Evolutionary conservation across 2,113 vertebrate species (phyloP).

Genomic region (Pedetes capensis): DNA sequence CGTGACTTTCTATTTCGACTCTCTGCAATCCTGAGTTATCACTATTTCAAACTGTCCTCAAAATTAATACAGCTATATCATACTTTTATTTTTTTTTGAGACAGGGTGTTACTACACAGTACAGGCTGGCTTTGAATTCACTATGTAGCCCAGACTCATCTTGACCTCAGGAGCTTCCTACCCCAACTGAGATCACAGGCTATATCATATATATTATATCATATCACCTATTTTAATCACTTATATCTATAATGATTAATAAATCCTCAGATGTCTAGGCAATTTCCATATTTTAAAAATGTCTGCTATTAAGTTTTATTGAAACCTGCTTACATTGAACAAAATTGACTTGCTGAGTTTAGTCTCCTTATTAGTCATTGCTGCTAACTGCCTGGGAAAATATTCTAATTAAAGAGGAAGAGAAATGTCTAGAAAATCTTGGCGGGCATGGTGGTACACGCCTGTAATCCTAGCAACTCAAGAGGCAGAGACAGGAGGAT

Average conservation of each 20-base stretch:
- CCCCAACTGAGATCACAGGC: too few relatives aligned
- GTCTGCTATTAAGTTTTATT: not conserved
- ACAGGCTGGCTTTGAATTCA: too few relatives aligned
- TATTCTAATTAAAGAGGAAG: not conserved
- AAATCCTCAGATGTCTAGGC: not conserved
- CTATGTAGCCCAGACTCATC: too few relatives aligned
- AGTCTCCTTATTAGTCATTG: not conserved
- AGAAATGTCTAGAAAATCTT: not conserved
- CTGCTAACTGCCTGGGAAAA: not conserved
- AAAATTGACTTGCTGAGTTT: not conserved
- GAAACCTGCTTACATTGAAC: not conserved
- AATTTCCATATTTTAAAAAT: not conserved
- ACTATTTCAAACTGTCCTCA: not conserved
- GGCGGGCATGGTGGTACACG: too few relatives aligned
- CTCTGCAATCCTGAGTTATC: not conserved
- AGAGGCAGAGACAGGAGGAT: too few relatives aligned
- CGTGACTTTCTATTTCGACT: not conserved
- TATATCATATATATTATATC: not conserved
- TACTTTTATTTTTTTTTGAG: too few relatives aligned
- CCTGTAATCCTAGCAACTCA: too few relatives aligned
- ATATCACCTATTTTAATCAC: not conserved
- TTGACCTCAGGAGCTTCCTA: too few relatives aligned
- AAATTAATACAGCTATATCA: not conserved
- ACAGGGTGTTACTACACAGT: too few relatives aligned
- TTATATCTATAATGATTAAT: not conserved